Base-by-base conservation (phyloP, 2,888 invertebrate species). In the Idaea aversata region DNA sequence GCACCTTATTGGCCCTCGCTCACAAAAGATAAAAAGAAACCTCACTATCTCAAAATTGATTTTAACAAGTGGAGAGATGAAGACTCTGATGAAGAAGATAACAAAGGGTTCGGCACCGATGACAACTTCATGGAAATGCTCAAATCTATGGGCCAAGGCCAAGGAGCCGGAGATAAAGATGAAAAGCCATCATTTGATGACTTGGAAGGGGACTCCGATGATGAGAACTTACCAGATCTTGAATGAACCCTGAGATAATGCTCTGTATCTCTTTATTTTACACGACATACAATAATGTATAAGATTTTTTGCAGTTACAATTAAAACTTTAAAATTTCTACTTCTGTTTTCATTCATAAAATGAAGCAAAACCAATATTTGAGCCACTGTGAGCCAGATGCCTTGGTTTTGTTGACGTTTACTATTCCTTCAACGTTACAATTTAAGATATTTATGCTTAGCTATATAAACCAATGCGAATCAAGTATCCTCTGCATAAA, bases 1-100 rank as follows among this genome's bases (percentile, higher is more conserved):
- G 97, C 96, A 69, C 94, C 97, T 0, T 98, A 95, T 87, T 99
- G 99, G 99, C 96, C 98, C 64, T 94, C 96, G 74, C 93, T 99
- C 76, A 96, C 97, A 66, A 97, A 96, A 85, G 97, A 97, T 78
- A 96, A 96, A 81, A 96, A 96, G 88, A 99, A 99, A 93, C 96
- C 96, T 77, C 98, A 98, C 87, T 99, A 98, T 96, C 94, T 99
- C 77, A 99, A 99, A 94, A 96, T 98, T 78, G 99, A 99, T 86
- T 99, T 99, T 87, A 97, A 98, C 86, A 98, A 98, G 93, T 99
- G 99, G 99, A 96, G 95, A 91, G 99, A 99, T 92, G 99, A 99
- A 90, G 98, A 98, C 81, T 99, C 99, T 70, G 97, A 97, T 65
- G 98, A 97, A 75, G 94, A 86, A 67, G 84, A 74, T 62, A 85